phyloP scores from a whole-genome alignment of 2,113 vertebrate species.

The Larimichthys polyactis region DNA sequence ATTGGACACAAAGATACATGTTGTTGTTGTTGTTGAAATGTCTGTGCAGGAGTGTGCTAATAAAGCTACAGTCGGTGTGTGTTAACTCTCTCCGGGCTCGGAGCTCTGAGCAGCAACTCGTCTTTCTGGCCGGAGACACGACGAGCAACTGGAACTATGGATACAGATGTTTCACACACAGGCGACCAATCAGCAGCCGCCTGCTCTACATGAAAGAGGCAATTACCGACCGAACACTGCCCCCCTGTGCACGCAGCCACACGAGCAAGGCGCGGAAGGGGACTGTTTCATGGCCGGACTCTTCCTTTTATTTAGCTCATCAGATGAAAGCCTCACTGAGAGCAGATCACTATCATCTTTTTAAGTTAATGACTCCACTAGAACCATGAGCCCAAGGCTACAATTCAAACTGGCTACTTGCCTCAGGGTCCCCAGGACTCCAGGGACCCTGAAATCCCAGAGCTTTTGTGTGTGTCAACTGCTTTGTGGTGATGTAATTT shows the following conservation, averaged over 20 bases:
- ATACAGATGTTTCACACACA: conserved; percentile 75
- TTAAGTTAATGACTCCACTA: background rate
- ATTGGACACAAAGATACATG: no score
- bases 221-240: conserved; percentile 72
- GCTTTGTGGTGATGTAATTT: background rate
- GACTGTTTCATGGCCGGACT: background rate
- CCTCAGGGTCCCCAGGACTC: background rate
- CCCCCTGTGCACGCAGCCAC: conserved; percentile 61
- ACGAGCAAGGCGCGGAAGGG: background rate
- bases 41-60: background rate
- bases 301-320: background rate
- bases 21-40: background rate
- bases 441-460: background rate
- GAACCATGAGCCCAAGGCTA: background rate
- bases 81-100: conserved; percentile 5
- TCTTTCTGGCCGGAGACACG: conserved; percentile 76
- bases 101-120: conserved; percentile 45
- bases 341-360: background rate
- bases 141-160: conserved; percentile 60
- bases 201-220: conserved; percentile 41
- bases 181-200: conserved; percentile 68
- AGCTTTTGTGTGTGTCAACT: background rate
- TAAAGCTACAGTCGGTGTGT: background rate
- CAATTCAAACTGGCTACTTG: background rate
- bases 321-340: background rate